Evolutionary conservation across 2,113 vertebrate species (phyloP), one percentile per base, ranked within the genome.

Genomic region (Etheostoma cragini): DNA sequence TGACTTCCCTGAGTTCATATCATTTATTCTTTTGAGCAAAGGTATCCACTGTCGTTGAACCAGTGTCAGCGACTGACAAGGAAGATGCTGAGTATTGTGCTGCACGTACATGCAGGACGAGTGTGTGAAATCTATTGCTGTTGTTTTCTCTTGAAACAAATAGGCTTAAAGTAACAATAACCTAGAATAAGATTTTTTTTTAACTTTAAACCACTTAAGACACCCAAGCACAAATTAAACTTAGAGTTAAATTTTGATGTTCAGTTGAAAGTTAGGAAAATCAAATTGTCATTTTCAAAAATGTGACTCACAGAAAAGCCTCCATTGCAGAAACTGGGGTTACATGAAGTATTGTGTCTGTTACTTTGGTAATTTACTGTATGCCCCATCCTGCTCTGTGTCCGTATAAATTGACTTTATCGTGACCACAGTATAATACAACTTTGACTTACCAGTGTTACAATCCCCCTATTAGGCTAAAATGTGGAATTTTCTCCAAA

Each of bases 291-390:
- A 33, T 60, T 19, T 54, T n/a, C 60, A 56, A 61, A 80, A 65
- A 67, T 17, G 15, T 82, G 82, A 85, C 56, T 76, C 76, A 63
- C 21, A 50, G n/a, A 24, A 66, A 72, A 50, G 16, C 30, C 4
- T 72, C 6, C 6, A 19, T 7, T 24, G 24, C 67, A 56, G 35
- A 68, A 68, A 68, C 45, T 61, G 76, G 53, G 30, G 58, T 56
- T 30, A 65, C 47, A 50, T 42, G 17, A 69, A 47, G 56, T 57
- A 82, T 53, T 26, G 46, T 71, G 33, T 72, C 45, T 72, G 35
- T 42, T 21, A 22, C 67, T 45, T 30, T 38, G 7, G 8, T 56
- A 63, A 63, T 80, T 35, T 65, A 30, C 30, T 30, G 30, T 30
- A 38, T 72, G 26, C 52, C 4, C 42, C n/a, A 3, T 71, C 26